phyloP scores from a whole-genome alignment of 2,888 invertebrate genomes.

The Nebria salina region DNA sequence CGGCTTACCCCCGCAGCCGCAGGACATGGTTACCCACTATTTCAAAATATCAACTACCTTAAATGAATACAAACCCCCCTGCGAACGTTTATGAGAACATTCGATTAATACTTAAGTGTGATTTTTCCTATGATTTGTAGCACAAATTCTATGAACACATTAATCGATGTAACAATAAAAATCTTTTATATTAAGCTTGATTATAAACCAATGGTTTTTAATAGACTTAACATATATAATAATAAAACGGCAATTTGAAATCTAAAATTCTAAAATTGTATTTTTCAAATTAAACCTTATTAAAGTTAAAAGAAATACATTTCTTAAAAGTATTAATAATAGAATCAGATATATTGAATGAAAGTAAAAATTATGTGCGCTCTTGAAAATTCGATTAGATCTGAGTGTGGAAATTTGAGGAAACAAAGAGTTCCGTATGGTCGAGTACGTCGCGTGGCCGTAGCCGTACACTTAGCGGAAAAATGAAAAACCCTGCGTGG shows the following conservation, averaged over 20 bases:
- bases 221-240: no score
- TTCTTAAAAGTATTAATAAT: neutral
- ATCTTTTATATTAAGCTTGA: neutral
- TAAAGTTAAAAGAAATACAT: neutral
- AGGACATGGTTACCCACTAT: neutral
- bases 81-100: neutral
- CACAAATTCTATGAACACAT: neutral
- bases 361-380: neutral
- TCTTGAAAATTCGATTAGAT: neutral
- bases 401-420: neutral
- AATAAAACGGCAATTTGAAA: no score
- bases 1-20: neutral
- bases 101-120: neutral
- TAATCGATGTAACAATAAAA: neutral
- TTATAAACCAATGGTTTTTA: neutral
- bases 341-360: neutral
- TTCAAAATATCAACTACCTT: neutral
- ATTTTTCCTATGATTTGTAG: neutral
- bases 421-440: neutral
- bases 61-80: neutral
- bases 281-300: no score
- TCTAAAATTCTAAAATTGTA: no score
- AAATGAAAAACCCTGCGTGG: neutral
- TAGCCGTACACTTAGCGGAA: neutral
- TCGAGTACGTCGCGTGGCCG: neutral